Percentiles rank a stretch among this genome's conserved stretches.
These are phyloP conservation scores for Sabatieria punctata DNA, from an alignment of 2,888 invertebrate genomes.

Conservation along the genomic window DNA sequence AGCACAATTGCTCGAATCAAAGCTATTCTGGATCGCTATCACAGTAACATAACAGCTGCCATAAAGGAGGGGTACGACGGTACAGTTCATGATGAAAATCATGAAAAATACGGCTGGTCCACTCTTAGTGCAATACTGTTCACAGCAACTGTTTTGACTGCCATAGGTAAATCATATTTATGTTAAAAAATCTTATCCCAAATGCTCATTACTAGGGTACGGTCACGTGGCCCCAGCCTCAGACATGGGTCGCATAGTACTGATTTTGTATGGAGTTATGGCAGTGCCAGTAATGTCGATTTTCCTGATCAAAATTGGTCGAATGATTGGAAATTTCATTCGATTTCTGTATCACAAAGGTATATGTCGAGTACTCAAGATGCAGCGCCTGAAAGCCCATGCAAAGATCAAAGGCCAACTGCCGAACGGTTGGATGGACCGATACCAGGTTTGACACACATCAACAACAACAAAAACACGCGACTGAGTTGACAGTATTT, in stretches of 20 bases:
- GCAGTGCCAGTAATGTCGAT: slow-evolving; percentile 8
- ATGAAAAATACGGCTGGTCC: slow-evolving; percentile 1
- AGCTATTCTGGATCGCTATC: background rate
- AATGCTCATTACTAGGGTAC: too few species aligned
- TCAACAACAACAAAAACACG: too few species aligned
- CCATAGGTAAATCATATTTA: background rate
- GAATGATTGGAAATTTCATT: background rate
- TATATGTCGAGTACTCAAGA: too few species aligned
- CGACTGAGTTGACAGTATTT: too few species aligned
- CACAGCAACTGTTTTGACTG: slow-evolving; percentile 3
- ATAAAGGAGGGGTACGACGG: slow-evolving; percentile 3
- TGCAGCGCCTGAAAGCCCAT: too few species aligned
- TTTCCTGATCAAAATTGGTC: slow-evolving; percentile 8
- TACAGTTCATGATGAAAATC: background rate
- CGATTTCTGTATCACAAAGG: slow-evolving; percentile 3
- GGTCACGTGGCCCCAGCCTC: slow-evolving; percentile 8
- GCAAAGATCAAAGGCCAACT: too few species aligned
- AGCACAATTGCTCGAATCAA: background rate
- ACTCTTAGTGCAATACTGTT: slow-evolving; percentile 1
- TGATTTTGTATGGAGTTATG: slow-evolving; percentile 5
- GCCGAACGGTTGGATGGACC: too few species aligned
- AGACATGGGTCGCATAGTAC: slow-evolving; percentile 7
- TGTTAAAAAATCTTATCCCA: too few species aligned
- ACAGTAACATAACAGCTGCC: background rate
- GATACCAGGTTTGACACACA: too few species aligned